These are phyloP conservation scores for Lipotes vexillifer DNA, from an alignment of 2,113 vertebrate genomes.

Conservation along the genomic window DNA sequence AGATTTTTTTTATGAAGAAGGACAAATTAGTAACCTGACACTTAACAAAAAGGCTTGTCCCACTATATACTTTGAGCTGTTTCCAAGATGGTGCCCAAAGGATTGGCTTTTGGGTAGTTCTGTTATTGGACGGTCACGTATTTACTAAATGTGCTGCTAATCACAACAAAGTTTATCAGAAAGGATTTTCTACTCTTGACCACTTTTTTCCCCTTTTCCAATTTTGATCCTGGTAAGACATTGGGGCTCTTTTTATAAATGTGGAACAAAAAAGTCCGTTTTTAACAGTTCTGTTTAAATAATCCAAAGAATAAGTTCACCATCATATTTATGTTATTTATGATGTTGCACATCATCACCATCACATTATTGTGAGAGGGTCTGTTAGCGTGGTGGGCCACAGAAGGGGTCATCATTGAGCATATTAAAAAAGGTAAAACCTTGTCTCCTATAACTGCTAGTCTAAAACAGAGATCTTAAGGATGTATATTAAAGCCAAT, in stretches of 20 bases:
- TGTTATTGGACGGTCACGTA: not conserved
- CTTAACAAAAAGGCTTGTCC: not conserved
- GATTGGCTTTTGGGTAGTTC: not conserved
- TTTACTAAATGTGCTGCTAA: not conserved
- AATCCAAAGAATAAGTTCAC: not conserved
- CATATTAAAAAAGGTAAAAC: not conserved
- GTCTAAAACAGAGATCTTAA: not conserved
- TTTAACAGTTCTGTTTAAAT: slow-evolving; percentile 28
- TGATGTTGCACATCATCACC: not conserved
- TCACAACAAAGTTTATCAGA: not conserved
- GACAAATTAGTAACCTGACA: not conserved
- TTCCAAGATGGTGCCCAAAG: slow-evolving; percentile 30
- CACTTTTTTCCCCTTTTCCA: not conserved
- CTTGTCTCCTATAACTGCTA: not conserved
- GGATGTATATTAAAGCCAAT: not conserved
- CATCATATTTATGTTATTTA: not conserved
- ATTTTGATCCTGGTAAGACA: not conserved
- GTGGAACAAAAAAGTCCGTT: not conserved
- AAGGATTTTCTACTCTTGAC: not conserved
- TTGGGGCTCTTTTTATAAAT: not conserved
- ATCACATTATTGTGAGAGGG: not conserved
- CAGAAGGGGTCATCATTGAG: not conserved
- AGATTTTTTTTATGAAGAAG: not conserved
- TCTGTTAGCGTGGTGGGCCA: not conserved
- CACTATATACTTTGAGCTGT: not conserved